phyloP scores from a whole-genome alignment of 2,797 vertebrate species.

The Tinamus major region DNA sequence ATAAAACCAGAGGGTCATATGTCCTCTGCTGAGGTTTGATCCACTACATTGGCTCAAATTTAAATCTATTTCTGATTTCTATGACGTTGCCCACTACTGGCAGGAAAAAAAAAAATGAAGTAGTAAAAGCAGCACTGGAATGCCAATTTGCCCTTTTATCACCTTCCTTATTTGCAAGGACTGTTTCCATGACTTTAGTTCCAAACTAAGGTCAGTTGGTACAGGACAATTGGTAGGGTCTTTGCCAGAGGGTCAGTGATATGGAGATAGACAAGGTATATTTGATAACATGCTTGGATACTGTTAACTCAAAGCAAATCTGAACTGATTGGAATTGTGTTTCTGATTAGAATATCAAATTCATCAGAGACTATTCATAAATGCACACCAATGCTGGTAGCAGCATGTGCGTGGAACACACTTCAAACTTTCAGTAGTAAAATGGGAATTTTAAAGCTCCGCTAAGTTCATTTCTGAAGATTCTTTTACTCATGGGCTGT shows the following conservation, averaged over 20 bases:
- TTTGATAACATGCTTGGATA: neutral
- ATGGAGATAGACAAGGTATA: neutral
- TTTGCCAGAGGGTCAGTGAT: neutral
- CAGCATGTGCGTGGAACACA: neutral
- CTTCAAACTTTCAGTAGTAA: neutral
- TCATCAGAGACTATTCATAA: neutral
- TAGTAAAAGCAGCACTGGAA: neutral
- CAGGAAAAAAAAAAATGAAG: neutral
- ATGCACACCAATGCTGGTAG: neutral
- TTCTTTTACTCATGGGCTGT: neutral
- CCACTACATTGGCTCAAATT: neutral
- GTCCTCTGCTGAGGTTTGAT: neutral
- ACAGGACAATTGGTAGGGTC: accelerated
- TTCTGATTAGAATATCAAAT: neutral
- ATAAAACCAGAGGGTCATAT: neutral
- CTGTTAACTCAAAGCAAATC: accelerated
- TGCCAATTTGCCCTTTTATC: neutral
- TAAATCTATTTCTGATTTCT: neutral
- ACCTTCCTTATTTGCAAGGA: neutral
- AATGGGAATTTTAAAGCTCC: neutral
- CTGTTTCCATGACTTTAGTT: neutral
- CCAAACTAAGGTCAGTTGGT: too few relatives aligned
- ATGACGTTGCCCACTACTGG: neutral
- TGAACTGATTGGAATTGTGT: neutral
- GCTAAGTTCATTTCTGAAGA: neutral